Percentiles rank a stretch among this genome's conserved stretches.
phyloP scores from a whole-genome alignment of 2,888 invertebrate genomes.

The Phymatocera aterrima region DNA sequence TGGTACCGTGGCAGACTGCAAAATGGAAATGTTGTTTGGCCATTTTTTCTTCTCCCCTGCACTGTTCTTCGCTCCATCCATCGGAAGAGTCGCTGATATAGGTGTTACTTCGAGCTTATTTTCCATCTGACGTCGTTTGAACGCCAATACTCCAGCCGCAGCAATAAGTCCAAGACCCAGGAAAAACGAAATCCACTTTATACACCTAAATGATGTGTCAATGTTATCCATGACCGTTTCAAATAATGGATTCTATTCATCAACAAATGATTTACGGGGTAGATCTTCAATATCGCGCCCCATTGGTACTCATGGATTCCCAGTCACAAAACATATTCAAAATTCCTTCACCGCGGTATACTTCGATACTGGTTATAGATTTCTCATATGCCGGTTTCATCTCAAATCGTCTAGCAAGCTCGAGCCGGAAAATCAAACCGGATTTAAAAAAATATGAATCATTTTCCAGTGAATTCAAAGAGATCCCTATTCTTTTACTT shows the following conservation, averaged over 20 bases:
- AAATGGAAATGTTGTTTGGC: slow-evolving; percentile 63
- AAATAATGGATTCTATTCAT: neutral
- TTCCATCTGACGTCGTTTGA: slow-evolving; percentile 62
- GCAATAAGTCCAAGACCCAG: slow-evolving; percentile 75
- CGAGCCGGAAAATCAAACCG: no score
- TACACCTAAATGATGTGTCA: slow-evolving; percentile 75
- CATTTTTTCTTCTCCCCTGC: slow-evolving; percentile 60
- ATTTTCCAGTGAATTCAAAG: no score
- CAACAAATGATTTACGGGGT: no score
- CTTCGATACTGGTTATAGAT: no score
- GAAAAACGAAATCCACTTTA: slow-evolving; percentile 79
- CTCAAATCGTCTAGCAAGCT: no score
- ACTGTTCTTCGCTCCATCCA: slow-evolving; percentile 48
- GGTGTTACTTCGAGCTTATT: slow-evolving; percentile 65
- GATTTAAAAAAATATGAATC: no score
- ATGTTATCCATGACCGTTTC: slow-evolving; percentile 81
- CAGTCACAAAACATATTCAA: no score
- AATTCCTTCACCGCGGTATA: no score
- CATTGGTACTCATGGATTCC: no score
- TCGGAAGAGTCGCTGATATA: slow-evolving; percentile 52
- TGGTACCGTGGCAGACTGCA: slow-evolving; percentile 61
- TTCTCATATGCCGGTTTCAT: no score
- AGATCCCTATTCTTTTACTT: no score
- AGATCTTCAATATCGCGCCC: no score
- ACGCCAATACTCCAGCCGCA: slow-evolving; percentile 73